These are phyloP conservation scores for Dasypolia templi DNA, from an alignment of 2,888 invertebrate species.

Conservation along the genomic window DNA sequence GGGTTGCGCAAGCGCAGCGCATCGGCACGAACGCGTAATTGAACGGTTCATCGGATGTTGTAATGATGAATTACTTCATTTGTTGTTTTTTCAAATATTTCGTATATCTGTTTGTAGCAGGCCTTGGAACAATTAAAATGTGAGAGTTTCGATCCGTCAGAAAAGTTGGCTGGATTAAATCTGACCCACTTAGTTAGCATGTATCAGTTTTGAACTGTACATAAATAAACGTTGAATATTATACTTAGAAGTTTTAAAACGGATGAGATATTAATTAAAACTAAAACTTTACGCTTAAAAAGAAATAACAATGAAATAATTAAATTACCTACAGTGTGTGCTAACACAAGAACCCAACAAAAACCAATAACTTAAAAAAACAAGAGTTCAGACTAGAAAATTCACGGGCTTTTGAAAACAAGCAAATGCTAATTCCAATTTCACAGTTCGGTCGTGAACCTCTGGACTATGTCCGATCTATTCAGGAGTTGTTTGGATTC, in stretches of 20 bases:
- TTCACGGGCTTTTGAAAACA: slow-evolving; percentile 54
- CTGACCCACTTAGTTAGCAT: neutral
- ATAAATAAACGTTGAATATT: neutral
- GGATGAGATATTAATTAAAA: neutral
- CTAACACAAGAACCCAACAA: neutral
- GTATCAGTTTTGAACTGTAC: neutral
- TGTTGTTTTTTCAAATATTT: slow-evolving; percentile 35
- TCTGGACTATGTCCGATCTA: slow-evolving; percentile 62
- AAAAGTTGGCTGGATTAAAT: neutral
- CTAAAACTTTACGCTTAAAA: neutral
- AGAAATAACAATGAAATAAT: neutral
- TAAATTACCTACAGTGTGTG: too few species aligned
- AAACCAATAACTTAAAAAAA: neutral
- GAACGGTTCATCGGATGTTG: slow-evolving; percentile 56
- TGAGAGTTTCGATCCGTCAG: neutral
- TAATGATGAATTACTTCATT: slow-evolving; percentile 58
- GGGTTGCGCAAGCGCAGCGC: slow-evolving; percentile 47
- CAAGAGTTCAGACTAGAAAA: slow-evolving; percentile 9
- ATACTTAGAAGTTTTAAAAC: neutral
- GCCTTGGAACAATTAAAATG: slow-evolving; percentile 5
- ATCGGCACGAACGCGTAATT: slow-evolving; percentile 48
- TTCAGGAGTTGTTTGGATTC: slow-evolving; percentile 62
- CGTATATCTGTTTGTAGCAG: neutral
- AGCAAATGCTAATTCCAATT: slow-evolving; percentile 67
- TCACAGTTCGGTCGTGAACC: slow-evolving; percentile 69